Conservation (phyloP, 2,113 vertebrate species). For the Panthera leo region DNA sequence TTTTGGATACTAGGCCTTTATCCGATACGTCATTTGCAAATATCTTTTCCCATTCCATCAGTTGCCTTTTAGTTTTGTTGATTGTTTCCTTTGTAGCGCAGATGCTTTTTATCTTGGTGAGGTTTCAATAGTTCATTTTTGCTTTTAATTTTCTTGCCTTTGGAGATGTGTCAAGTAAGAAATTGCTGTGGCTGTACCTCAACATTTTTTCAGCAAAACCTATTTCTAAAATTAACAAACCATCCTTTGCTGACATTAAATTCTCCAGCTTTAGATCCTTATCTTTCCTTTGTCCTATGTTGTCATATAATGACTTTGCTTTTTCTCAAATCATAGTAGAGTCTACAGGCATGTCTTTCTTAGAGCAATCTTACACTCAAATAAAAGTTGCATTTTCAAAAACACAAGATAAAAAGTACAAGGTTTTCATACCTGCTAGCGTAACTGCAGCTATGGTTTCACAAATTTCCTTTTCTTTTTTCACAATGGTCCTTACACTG, state of each 20-base stretch:
- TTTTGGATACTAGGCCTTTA: no score
- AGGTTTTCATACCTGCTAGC: not conserved
- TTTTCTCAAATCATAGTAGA: not conserved
- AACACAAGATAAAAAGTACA: not conserved
- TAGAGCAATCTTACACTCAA: not conserved
- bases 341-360: not conserved
- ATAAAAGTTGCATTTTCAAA: not conserved
- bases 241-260: not conserved
- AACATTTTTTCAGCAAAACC: not conserved
- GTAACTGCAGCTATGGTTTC: not conserved
- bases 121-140: no score
- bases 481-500: not conserved
- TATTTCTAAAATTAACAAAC: not conserved
- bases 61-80: no score
- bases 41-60: no score
- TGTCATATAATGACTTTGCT: not conserved
- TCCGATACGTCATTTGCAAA: no score
- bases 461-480: not conserved
- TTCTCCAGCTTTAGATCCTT: not conserved
- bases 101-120: no score
- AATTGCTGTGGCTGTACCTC: not conserved
- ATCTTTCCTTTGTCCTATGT: not conserved
- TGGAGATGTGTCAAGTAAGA: no score
- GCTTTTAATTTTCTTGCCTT: no score
- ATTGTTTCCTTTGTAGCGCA: no score